These are phyloP conservation scores for Apamea anceps DNA, from an alignment of 2,888 invertebrate genomes.

Conservation along the genomic window DNA sequence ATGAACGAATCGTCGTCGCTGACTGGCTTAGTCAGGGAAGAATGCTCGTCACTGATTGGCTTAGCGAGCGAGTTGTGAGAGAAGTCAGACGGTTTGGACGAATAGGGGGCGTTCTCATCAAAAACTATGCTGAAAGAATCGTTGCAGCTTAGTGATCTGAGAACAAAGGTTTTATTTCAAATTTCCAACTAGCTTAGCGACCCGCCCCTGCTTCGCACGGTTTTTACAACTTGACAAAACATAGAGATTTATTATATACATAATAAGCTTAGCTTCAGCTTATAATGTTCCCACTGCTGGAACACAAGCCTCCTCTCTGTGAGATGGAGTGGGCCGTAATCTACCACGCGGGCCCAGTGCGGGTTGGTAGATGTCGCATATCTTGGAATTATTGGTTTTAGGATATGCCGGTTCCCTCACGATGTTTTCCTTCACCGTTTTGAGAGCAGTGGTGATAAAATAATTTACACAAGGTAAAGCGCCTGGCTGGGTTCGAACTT, in stretches of 20 bases:
- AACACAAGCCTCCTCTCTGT: too few species aligned
- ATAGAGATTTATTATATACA: not conserved
- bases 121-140: conserved; percentile 87
- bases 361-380: too few species aligned
- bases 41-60: conserved; percentile 71
- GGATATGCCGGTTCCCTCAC: too few species aligned
- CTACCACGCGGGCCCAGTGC: too few species aligned
- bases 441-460: too few species aligned
- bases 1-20: conserved; percentile 83
- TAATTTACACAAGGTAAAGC: too few species aligned
- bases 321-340: too few species aligned
- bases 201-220: not conserved
- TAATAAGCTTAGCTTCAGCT: too few species aligned
- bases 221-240: not conserved
- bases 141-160: conserved; percentile 86
- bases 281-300: too few species aligned
- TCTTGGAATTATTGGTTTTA: too few species aligned
- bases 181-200: not conserved
- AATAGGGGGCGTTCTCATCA: conserved; percentile 77
- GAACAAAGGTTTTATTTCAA: conserved; percentile 13
- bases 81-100: conserved; percentile 60
- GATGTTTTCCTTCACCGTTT: too few species aligned
- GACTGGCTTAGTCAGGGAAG: conserved; percentile 68
- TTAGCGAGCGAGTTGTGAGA: conserved; percentile 68
- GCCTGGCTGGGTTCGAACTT: too few species aligned